A percentile compares a stretch with the other conserved stretches of the same genome.
These are phyloP conservation scores for Rugalucina vietnamica DNA, from an alignment of 2,888 invertebrate genomes.

Conservation along the genomic window DNA sequence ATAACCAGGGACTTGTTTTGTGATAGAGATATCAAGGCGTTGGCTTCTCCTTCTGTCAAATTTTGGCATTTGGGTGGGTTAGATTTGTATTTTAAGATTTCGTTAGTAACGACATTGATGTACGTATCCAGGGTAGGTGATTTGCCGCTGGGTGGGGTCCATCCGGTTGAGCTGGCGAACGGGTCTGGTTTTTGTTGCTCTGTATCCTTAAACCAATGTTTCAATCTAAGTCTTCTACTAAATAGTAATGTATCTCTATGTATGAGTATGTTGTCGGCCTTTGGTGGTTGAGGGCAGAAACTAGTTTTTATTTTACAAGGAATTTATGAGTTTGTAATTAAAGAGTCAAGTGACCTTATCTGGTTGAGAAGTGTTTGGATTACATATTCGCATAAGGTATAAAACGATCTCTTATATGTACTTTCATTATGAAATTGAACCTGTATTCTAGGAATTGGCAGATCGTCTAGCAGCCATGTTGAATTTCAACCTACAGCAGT, in stretches of 20 bases:
- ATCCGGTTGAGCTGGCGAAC: not conserved
- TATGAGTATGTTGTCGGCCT: not conserved
- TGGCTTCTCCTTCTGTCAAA: not conserved
- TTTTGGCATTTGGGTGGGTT: not conserved
- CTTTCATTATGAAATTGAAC: no score
- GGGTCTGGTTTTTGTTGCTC: not conserved
- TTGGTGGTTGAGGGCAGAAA: not conserved
- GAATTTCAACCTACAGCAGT: slow-evolving; percentile 98
- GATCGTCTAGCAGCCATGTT: slow-evolving; percentile 98
- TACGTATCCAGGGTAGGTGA: not conserved
- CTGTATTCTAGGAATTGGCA: slow-evolving; percentile 90
- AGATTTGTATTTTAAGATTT: not conserved
- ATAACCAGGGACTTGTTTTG: not conserved
- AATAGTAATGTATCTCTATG: not conserved
- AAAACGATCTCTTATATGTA: no score
- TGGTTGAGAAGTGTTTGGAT: no score
- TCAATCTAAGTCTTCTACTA: not conserved
- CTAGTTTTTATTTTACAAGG: no score
- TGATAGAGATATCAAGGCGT: not conserved
- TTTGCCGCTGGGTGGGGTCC: not conserved
- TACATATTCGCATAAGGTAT: no score
- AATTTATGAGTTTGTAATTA: not conserved
- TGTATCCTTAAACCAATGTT: not conserved
- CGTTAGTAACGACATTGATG: not conserved
- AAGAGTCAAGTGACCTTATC: no score